These are phyloP conservation scores for Orthonychiurus folsomi DNA, from an alignment of 2,888 invertebrate genomes.

Conservation along the genomic window DNA sequence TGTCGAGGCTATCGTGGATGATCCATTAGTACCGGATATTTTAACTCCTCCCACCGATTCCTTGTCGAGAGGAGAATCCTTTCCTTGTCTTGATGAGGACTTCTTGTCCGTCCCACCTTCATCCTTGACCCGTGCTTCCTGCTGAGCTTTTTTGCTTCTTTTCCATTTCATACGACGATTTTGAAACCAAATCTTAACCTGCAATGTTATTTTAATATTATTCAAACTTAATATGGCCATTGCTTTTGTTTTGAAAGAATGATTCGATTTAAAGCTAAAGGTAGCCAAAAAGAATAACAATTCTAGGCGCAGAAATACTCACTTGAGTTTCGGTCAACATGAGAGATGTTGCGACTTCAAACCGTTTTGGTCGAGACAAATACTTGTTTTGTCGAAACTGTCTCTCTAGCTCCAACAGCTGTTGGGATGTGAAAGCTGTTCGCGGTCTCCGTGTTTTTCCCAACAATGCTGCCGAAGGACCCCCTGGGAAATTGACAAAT, in stretches of 20 bases:
- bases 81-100: not conserved
- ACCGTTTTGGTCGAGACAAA: slow-evolving; percentile 92
- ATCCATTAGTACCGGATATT: not conserved
- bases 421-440: slow-evolving; percentile 97
- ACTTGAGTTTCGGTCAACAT: slow-evolving; percentile 99
- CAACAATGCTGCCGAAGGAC: slow-evolving; percentile 57
- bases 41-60: not conserved
- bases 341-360: slow-evolving; percentile 94
- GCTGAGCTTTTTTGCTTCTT: slow-evolving; percentile 89
- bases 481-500: slow-evolving; percentile 25
- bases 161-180: slow-evolving; percentile 99
- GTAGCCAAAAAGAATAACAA: no score
- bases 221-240: not conserved
- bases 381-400: slow-evolving; percentile 99
- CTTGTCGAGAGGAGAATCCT: slow-evolving; percentile 2
- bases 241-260: not conserved
- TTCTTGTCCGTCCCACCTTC: slow-evolving; percentile 34
- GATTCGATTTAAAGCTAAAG: not conserved
- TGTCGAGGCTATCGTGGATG: not conserved
- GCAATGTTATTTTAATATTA: slow-evolving; percentile 41
- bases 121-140: slow-evolving; percentile 55
- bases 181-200: slow-evolving; percentile 99
- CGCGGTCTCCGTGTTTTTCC: slow-evolving; percentile 86
- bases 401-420: slow-evolving; percentile 91
- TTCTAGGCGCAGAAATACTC: no score